Evolutionary conservation across 35 echinoderm and acorn worm genomes (phyloP).

Genomic region (Heliocidaris erythrogramma): DNA sequence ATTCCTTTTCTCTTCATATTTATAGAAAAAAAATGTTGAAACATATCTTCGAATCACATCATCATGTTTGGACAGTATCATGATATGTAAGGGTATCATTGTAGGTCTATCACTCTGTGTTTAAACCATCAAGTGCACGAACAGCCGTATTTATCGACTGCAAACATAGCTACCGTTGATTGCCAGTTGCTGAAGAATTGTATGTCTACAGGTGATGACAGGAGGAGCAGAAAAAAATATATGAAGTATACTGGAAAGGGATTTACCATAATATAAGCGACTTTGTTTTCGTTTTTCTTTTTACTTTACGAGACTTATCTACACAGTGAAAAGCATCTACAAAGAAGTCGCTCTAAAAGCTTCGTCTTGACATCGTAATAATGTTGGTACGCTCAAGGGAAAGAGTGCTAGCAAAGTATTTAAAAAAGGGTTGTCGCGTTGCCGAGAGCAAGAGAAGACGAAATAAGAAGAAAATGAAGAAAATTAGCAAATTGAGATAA

Average conservation of each 20-base stretch:
- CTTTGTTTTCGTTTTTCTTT: not conserved
- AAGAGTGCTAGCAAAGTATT: not conserved
- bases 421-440: not conserved
- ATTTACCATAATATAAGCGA: not conserved
- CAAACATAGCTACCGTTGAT: not conserved
- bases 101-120: not conserved
- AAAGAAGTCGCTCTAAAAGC: not conserved
- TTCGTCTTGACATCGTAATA: too few species aligned
- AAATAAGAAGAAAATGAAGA: not conserved
- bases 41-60: not conserved
- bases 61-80: not conserved
- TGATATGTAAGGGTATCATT: not conserved
- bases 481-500: slow-evolving; percentile 7
- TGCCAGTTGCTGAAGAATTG: not conserved
- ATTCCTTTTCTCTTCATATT: not conserved
- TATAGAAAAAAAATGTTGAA: not conserved
- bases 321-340: not conserved
- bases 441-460: not conserved
- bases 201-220: not conserved
- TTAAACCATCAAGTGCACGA: not conserved
- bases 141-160: not conserved
- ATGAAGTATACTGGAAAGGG: not conserved
- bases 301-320: not conserved
- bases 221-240: not conserved
- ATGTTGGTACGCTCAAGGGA: not conserved